Base-by-base conservation (phyloP, 2,797 vertebrate species). In the Ctenopoma kingsleyae region DNA sequence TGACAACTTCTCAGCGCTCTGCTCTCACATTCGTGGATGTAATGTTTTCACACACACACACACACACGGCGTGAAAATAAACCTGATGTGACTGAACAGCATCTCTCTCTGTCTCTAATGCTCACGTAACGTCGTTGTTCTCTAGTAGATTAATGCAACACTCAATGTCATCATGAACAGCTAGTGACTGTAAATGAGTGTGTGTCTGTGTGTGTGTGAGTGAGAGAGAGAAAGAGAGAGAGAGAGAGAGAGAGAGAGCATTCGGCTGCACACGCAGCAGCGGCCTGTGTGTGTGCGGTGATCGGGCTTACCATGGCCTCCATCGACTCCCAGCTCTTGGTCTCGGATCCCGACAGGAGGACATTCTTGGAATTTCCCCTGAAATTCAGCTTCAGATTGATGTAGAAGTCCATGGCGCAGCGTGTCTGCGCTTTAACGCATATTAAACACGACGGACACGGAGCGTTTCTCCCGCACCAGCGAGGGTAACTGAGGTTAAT, bases 241-340 rank as follows among this genome's bases (percentile, higher is more conserved):
- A n/a, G n/a, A n/a, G n/a, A n/a, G n/a, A n/a, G n/a, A n/a, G n/a
- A n/a, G n/a, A n/a, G n/a, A n/a, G n/a, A n/a, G n/a, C n/a, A n/a
- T 17, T 20, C 3, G 30, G 7, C 36, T 12, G 15, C 5, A 1
- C 2, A n/a, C 5, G 23, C 13, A 10, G n/a, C 19, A 8, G 23
- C 43, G 5, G 54, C 13, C 22, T n/a, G 7, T 17, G 19, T 2
- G 22, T 19, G 38, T 8, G 50, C 41, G 6, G 19, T 6, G 56
- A n/a, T 27, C 27, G 44, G 75, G 76, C 79, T 97, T 88, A 98
- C 97, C 97, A 95, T 97, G 78, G 96, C 96, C 93, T 98, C 97
- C 80, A 98, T 94, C 38, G 96, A 96, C 67, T 96, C 96, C 97
- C 97, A 98, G 49, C 95, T 95, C 84, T 95, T 97, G 74, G 86